phyloP scores from a whole-genome alignment of 2,888 invertebrate genomes.

The Phortica magna region DNA sequence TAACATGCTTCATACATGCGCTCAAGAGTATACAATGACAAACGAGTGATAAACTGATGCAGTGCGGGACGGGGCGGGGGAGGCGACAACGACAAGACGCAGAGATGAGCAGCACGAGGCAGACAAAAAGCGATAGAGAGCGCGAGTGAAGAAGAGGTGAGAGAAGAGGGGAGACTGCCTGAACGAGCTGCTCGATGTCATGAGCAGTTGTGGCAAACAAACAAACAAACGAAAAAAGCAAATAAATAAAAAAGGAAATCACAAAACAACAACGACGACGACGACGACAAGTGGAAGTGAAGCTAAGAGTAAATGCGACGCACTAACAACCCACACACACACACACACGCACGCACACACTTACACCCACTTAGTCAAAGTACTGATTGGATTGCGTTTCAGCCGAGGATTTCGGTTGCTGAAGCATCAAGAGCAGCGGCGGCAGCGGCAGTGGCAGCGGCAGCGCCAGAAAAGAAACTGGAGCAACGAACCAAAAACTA shows the following conservation, averaged over 20 bases:
- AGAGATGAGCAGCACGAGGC: background rate
- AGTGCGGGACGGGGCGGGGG: background rate
- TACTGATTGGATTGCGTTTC: constrained; percentile 10
- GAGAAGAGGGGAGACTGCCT: constrained; percentile 32
- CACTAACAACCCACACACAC: background rate
- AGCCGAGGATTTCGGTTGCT: constrained; percentile 16
- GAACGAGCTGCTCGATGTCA: constrained; percentile 21
- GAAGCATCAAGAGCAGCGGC: background rate
- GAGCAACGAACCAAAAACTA: background rate
- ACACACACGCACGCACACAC: background rate
- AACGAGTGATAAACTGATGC: background rate
- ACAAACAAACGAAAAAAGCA: background rate
- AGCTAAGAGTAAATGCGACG: background rate
- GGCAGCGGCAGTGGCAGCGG: background rate
- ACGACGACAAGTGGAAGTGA: background rate
- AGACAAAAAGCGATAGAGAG: background rate
- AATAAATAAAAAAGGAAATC: constrained; percentile 7
- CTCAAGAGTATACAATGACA: constrained; percentile 45
- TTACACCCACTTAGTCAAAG: background rate
- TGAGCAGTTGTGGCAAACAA: background rate
- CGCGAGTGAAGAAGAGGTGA: constrained; percentile 34
- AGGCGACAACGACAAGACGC: constrained; percentile 49
- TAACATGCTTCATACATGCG: constrained; percentile 67
- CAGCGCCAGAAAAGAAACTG: background rate
- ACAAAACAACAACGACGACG: background rate